phyloP scores from a whole-genome alignment of 2,888 invertebrate species.

The Cordilura impudica region DNA sequence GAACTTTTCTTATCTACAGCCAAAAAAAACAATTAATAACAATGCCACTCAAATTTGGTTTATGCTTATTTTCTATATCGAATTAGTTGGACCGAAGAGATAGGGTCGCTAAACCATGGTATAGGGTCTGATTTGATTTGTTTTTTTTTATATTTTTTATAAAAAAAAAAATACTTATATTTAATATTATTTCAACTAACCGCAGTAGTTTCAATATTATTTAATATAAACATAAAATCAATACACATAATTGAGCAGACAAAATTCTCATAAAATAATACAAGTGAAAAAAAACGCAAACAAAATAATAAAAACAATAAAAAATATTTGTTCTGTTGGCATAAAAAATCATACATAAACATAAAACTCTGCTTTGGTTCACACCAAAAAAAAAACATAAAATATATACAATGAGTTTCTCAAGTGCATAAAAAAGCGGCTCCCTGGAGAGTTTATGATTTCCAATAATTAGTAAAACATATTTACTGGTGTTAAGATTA shows the following conservation, averaged over 20 bases:
- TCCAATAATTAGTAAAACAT: too few species aligned
- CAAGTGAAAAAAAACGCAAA: not conserved
- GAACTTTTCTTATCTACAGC: too few species aligned
- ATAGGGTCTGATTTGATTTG: too few species aligned
- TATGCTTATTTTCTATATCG: too few species aligned
- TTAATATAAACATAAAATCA: not conserved
- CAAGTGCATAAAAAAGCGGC: not conserved
- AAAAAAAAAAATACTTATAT: too few species aligned
- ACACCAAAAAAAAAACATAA: not conserved
- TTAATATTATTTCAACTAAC: not conserved
- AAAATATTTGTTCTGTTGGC: slow-evolving; percentile 7
- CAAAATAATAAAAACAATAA: slow-evolving; percentile 4
- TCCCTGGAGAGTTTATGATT: too few species aligned
- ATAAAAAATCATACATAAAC: slow-evolving; percentile 22
- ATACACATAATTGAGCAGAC: not conserved
- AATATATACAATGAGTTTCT: not conserved
- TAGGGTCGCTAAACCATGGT: too few species aligned
- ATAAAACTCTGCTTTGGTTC: not conserved
- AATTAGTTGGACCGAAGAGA: too few species aligned
- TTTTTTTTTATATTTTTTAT: too few species aligned
- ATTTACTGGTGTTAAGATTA: too few species aligned
- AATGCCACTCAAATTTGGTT: too few species aligned
- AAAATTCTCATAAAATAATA: not conserved
- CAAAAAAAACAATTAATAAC: too few species aligned
- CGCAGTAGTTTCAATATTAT: not conserved